These are phyloP conservation scores for Tapirus indicus DNA, from an alignment of 2,797 vertebrate genomes.

Conservation along the genomic window DNA sequence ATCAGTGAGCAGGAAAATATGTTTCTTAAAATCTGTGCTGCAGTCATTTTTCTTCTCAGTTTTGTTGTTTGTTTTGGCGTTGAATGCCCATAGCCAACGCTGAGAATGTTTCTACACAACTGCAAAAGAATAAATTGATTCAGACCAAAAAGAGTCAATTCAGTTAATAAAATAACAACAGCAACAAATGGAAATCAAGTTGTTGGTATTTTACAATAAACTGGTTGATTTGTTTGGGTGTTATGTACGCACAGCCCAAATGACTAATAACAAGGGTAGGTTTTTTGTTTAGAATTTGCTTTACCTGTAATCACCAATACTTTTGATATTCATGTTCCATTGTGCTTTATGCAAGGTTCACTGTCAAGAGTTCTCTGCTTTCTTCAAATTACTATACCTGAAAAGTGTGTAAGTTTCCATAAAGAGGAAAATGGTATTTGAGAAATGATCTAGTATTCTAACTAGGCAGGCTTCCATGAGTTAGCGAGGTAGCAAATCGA, in stretches of 20 bases:
- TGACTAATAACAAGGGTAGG: neutral
- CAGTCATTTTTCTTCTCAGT: slow-evolving; percentile 81
- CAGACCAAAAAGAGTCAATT: slow-evolving; percentile 55
- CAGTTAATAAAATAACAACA: slow-evolving; percentile 53
- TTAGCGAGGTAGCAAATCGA: neutral
- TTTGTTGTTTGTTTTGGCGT: slow-evolving; percentile 80
- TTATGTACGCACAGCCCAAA: neutral
- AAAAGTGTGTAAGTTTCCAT: neutral
- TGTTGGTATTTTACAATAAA: slow-evolving; percentile 56
- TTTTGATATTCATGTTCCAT: neutral
- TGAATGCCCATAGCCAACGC: slow-evolving; percentile 75
- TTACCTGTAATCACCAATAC: neutral
- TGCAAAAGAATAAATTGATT: slow-evolving; percentile 67
- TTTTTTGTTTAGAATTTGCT: slow-evolving; percentile 1
- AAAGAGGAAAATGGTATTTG: neutral
- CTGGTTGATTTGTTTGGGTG: neutral
- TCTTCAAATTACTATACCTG: neutral
- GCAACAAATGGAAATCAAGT: neutral
- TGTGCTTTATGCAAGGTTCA: neutral
- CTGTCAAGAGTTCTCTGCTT: neutral
- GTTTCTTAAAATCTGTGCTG: slow-evolving; percentile 80
- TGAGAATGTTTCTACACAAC: slow-evolving; percentile 68
- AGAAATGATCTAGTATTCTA: neutral
- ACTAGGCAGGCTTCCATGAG: neutral
- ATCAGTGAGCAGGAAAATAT: slow-evolving; percentile 81